Percentiles rank a stretch among this genome's conserved stretches.
These are phyloP conservation scores for Toxostoma redivivum DNA, from an alignment of 2,113 vertebrate genomes.

Conservation along the genomic window DNA sequence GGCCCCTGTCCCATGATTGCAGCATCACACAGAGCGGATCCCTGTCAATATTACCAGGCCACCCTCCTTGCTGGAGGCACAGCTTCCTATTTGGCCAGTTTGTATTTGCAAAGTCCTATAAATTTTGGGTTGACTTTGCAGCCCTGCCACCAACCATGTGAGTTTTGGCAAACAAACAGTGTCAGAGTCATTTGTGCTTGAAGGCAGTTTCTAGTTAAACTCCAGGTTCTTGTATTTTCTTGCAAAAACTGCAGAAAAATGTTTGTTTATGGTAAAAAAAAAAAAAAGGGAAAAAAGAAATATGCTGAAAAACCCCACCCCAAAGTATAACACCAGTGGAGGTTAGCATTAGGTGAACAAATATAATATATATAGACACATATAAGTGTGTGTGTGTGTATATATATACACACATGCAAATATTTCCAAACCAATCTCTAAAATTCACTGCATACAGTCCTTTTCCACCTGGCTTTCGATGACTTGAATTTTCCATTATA, in stretches of 20 bases:
- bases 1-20: constrained; percentile 25
- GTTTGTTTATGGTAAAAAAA: background rate
- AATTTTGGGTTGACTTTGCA: constrained; percentile 44
- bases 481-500: background rate
- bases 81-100: constrained; percentile 41
- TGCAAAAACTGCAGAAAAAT: constrained; percentile 27
- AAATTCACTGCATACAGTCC: background rate
- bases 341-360: background rate
- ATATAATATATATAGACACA: background rate
- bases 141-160: constrained; percentile 29
- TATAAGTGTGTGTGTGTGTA: background rate
- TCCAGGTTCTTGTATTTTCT: background rate
- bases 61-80: constrained; percentile 53
- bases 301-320: background rate
- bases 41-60: constrained; percentile 49
- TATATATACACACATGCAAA: background rate
- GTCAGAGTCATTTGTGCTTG: constrained; percentile 32
- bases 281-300: background rate
- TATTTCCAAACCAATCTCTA: background rate
- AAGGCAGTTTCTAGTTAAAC: constrained; percentile 13
- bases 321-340: background rate
- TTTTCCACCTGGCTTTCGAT: background rate
- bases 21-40: constrained; percentile 42
- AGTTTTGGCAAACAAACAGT: constrained; percentile 58
- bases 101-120: constrained; percentile 44